Conservation (phyloP, 1,140 invertebrate species). For the Dryas iulia region DNA sequence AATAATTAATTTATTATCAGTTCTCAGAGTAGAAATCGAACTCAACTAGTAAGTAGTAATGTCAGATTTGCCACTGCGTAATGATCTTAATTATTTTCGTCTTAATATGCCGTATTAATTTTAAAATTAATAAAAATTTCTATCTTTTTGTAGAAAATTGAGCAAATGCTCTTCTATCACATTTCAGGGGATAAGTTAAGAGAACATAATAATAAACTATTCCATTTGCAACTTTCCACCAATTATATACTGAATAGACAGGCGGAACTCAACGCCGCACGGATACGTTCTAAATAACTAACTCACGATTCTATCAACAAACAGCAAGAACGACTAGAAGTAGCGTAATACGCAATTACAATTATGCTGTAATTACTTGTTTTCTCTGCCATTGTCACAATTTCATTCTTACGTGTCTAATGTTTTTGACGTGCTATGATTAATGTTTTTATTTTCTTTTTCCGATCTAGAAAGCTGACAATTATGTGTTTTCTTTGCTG, state of each 20-base stretch:
- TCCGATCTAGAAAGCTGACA: not conserved
- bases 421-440: slow-evolving; percentile 23
- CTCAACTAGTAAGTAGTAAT: no score
- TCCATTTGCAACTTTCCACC: not conserved
- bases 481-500: not conserved
- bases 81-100: no score
- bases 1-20: no score
- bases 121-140: no score
- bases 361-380: slow-evolving; percentile 18
- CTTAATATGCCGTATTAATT: no score
- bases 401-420: slow-evolving; percentile 9
- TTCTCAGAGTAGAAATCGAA: no score
- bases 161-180: no score
- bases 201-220: no score
- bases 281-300: no score
- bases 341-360: not conserved
- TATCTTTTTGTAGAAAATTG: no score
- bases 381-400: slow-evolving; percentile 11
- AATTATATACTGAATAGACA: not conserved
- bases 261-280: not conserved
- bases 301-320: not conserved
- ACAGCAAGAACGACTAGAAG: not conserved
- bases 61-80: no score
- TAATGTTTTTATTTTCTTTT: slow-evolving; percentile 4
- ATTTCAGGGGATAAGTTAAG: no score